phyloP scores from a whole-genome alignment of 2,113 vertebrate species.

The Oxyruncus cristatus region DNA sequence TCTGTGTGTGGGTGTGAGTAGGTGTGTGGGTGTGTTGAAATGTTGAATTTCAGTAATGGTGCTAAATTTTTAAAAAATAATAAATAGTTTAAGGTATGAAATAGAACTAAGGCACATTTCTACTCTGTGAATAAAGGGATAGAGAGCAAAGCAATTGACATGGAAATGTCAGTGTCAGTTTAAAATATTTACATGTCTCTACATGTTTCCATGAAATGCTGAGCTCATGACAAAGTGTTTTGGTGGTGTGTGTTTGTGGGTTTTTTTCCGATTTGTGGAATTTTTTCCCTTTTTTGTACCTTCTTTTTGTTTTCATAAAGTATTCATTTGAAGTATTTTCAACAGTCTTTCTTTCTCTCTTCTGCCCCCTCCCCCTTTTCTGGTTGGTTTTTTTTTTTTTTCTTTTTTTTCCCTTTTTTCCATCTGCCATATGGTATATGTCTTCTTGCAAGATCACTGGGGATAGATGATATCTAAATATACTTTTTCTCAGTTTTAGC shows the following conservation, averaged over 20 bases:
- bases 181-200: background rate
- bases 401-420: too few relatives aligned
- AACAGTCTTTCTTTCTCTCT: background rate
- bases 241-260: background rate
- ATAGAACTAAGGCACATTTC: background rate
- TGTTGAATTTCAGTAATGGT: background rate
- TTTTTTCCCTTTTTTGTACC: background rate
- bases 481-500: slow-evolving; percentile 28
- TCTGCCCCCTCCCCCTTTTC: background rate
- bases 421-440: background rate
- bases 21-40: background rate
- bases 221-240: background rate
- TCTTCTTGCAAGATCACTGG: slow-evolving; percentile 1
- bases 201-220: background rate
- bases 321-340: slow-evolving; percentile 6
- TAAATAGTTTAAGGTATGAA: background rate
- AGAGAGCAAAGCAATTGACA: background rate
- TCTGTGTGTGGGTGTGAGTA: background rate
- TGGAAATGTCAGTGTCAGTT: background rate
- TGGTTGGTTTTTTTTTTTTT: background rate
- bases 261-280: background rate
- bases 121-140: background rate
- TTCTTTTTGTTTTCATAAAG: background rate
- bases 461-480: slow-evolving; percentile 40
- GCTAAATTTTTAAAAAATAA: background rate